Conservation (phyloP, 2,888 invertebrate species). For the Eilema depressum region DNA sequence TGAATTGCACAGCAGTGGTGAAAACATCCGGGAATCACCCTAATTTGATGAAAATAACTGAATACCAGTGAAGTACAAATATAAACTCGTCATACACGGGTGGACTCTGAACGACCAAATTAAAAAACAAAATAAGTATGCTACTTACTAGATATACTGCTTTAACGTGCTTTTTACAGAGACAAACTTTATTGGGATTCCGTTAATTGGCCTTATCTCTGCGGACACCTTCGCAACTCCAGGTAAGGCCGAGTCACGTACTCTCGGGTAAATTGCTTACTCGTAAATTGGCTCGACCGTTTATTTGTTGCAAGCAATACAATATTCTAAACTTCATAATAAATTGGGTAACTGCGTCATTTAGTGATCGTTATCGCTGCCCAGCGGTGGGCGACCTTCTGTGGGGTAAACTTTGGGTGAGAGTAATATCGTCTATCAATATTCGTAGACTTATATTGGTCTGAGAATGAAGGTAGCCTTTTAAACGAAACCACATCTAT, state of each 20-base stretch:
- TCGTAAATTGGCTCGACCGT: constrained; percentile 36
- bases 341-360: not conserved
- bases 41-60: no score
- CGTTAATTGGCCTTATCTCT: constrained; percentile 38
- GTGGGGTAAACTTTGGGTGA: not conserved
- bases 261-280: constrained; percentile 40
- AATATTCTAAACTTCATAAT: constrained; percentile 19
- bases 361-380: not conserved
- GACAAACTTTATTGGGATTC: constrained; percentile 24
- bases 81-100: no score
- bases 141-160: not conserved
- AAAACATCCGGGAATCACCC: no score
- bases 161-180: constrained; percentile 9
- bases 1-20: no score
- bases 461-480: not conserved
- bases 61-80: no score
- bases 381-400: not conserved
- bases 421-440: not conserved
- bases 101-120: no score
- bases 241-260: constrained; percentile 45
- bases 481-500: not conserved
- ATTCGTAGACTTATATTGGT: not conserved
- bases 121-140: not conserved
- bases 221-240: constrained; percentile 21
- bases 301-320: constrained; percentile 29